These are phyloP conservation scores for Typhlichthys eigenmanni DNA, from an alignment of 2,797 vertebrate species.

Conservation along the genomic window DNA sequence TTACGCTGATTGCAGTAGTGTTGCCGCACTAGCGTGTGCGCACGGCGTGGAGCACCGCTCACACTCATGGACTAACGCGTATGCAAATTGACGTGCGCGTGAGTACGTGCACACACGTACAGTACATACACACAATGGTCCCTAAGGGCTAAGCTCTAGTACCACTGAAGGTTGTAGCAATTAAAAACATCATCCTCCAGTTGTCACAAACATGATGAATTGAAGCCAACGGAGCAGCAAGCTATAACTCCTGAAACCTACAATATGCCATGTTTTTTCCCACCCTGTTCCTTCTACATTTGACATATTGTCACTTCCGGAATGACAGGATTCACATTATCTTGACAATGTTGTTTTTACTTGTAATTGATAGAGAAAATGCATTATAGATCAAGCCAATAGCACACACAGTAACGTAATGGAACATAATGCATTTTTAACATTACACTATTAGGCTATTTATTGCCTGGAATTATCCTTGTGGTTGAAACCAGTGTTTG, in stretches of 20 bases:
- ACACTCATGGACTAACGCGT: slow-evolving; percentile 17
- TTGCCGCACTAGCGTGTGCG: slow-evolving; percentile 16
- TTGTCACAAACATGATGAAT: slow-evolving; percentile 77
- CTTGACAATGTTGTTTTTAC: not conserved
- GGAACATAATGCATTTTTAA: too few species aligned
- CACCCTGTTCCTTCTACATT: slow-evolving; percentile 10
- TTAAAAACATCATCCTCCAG: slow-evolving; percentile 74
- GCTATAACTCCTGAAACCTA: slow-evolving; percentile 54
- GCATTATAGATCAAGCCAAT: not conserved
- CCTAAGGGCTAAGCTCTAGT: slow-evolving; percentile 56
- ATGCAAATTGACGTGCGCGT: slow-evolving; percentile 24
- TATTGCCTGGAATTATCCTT: too few species aligned
- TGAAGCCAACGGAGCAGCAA: slow-evolving; percentile 68
- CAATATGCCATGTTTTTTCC: slow-evolving; percentile 50
- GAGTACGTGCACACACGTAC: slow-evolving; percentile 7
- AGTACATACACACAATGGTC: slow-evolving; percentile 37
- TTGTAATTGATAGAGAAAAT: slow-evolving; percentile 26
- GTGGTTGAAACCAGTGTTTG: too few species aligned
- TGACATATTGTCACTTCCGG: slow-evolving; percentile 30
- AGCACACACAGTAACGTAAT: too few species aligned
- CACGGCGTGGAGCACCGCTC: not conserved
- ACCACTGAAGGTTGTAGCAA: slow-evolving; percentile 72
- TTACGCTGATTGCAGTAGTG: slow-evolving; percentile 57
- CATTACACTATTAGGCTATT: too few species aligned
- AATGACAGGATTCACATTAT: slow-evolving; percentile 33